These are phyloP conservation scores for Telmatochromis sp. DNA, from an alignment of 2,113 vertebrate species.

Conservation along the genomic window DNA sequence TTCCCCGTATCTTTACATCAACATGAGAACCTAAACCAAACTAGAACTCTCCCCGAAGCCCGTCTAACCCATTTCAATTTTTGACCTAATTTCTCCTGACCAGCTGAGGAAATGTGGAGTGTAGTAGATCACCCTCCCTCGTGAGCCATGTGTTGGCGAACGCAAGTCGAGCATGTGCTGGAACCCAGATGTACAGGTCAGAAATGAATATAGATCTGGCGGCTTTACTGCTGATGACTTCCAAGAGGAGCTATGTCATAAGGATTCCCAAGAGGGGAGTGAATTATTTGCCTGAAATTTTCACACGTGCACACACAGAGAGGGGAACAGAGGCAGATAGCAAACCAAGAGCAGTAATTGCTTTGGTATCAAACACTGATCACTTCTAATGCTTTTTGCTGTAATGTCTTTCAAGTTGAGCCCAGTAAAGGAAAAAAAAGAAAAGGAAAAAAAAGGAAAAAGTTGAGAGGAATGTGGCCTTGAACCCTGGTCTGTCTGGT, in stretches of 20 bases:
- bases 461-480: conserved; percentile 27
- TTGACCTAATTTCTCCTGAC: conserved; percentile 60
- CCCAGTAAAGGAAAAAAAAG: conserved; percentile 3
- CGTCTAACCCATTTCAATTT: conserved; percentile 47
- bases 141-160: conserved; percentile 32
- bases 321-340: not conserved
- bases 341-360: conserved; percentile 22
- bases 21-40: conserved; percentile 29
- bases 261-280: conserved; percentile 33
- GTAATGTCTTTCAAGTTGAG: conserved; percentile 42
- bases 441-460: not conserved
- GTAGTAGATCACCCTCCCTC: conserved; percentile 41
- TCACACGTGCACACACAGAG: conserved; percentile 6
- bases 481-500: conserved; percentile 51
- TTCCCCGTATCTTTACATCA: not conserved
- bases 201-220: conserved; percentile 49
- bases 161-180: conserved; percentile 24
- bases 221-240: conserved; percentile 39
- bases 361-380: conserved; percentile 42
- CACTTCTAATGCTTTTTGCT: conserved; percentile 13
- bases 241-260: conserved; percentile 37
- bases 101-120: conserved; percentile 44
- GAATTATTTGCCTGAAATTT: conserved; percentile 29
- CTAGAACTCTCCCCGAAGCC: conserved; percentile 33
- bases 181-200: conserved; percentile 27